Evolutionary conservation across 2,797 vertebrate species (phyloP).

Genomic region (Prionace glauca): DNA sequence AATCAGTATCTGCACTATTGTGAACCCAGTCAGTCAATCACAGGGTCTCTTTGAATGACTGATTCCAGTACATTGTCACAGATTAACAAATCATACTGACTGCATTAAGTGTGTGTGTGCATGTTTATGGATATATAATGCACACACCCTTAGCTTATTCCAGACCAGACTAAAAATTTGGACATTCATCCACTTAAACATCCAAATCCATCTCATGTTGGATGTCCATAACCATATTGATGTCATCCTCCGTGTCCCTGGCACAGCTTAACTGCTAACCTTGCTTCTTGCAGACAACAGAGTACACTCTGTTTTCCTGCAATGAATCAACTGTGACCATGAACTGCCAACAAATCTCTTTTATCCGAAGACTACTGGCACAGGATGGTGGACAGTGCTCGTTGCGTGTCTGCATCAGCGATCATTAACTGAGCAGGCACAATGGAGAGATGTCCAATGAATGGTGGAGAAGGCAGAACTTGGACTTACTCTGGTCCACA

Average conservation of each 20-base stretch:
- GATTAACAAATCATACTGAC: not conserved
- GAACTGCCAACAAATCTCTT: not conserved
- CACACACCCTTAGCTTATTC: not conserved
- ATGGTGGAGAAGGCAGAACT: not conserved
- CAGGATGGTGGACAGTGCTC: not conserved
- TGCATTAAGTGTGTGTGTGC: not conserved
- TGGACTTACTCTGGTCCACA: not conserved
- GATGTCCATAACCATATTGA: too few species aligned
- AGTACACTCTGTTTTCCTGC: not conserved
- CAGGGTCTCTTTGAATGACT: not conserved
- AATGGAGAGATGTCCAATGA: not conserved
- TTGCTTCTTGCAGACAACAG: not conserved
- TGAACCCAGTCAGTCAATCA: not conserved
- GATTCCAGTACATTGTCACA: not conserved
- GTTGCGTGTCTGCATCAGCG: not conserved
- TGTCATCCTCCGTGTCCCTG: not conserved
- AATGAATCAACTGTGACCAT: not conserved
- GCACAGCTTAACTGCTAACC: not conserved
- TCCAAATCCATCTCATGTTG: not conserved
- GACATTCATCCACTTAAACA: not conserved
- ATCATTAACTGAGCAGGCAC: slow-evolving; percentile 2
- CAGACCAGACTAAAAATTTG: slow-evolving; percentile 2
- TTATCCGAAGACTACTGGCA: not conserved
- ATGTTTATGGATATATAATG: not conserved
- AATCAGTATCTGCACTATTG: not conserved